Evolutionary conservation across 2,888 invertebrate species (phyloP).

Genomic region (Chorisops tibialis): DNA sequence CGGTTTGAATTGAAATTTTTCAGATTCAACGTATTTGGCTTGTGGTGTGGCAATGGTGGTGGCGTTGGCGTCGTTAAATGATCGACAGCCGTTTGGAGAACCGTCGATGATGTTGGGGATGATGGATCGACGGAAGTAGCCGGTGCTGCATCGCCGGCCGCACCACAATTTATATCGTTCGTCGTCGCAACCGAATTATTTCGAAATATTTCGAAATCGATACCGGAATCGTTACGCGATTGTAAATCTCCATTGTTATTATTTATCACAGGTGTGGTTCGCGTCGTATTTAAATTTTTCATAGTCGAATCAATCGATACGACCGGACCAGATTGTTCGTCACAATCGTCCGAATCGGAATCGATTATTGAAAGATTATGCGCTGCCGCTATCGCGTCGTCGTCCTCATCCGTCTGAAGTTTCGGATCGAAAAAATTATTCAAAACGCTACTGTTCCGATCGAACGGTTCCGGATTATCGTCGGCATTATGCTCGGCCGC

Average conservation of each 20-base stretch:
- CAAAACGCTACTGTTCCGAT: conserved; percentile 52
- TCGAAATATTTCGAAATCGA: no score
- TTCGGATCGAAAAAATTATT: conserved; percentile 52
- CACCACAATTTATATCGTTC: no score
- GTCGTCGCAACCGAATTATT: no score
- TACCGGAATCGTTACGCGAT: not conserved
- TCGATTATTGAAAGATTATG: conserved; percentile 6
- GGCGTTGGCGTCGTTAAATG: no score
- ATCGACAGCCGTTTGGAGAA: no score
- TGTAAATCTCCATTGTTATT: not conserved
- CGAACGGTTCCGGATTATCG: conserved; percentile 41
- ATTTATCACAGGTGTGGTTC: no score
- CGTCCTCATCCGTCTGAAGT: not conserved
- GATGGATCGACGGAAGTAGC: no score
- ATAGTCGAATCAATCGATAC: not conserved
- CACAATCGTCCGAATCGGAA: conserved; percentile 7
- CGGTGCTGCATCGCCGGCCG: no score
- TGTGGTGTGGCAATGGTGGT: no score
- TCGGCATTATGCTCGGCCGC: conserved; percentile 54
- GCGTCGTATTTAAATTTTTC: not conserved
- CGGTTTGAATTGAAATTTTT: not conserved
- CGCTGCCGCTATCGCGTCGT: not conserved
- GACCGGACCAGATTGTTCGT: not conserved
- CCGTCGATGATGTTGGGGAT: no score
- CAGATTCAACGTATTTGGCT: not conserved